Conservation (phyloP, 2,888 invertebrate genomes). For the Thecophora atra region DNA sequence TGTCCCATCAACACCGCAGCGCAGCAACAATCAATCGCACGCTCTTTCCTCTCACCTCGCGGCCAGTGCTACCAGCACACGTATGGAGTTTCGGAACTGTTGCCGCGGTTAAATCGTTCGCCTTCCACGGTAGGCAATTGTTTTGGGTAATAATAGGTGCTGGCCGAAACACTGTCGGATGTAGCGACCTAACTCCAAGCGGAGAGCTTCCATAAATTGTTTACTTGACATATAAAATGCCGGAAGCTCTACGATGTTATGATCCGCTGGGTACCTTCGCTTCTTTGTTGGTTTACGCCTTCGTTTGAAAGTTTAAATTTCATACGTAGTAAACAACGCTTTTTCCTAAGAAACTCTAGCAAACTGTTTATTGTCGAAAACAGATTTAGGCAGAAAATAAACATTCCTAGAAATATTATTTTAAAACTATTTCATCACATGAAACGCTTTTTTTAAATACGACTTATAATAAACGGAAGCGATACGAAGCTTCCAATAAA, state of each 20-base stretch:
- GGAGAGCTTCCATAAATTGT: slow-evolving; percentile 43
- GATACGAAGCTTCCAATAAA: too few relatives aligned
- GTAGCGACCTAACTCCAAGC: not conserved
- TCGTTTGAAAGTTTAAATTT: not conserved
- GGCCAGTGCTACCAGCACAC: not conserved
- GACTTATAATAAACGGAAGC: too few relatives aligned
- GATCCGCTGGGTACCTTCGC: slow-evolving; percentile 2
- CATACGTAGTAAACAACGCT: too few relatives aligned
- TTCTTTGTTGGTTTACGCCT: not conserved
- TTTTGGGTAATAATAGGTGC: slow-evolving; percentile 6
- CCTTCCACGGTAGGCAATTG: slow-evolving; percentile 15
- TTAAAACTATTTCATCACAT: too few relatives aligned
- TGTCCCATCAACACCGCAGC: not conserved
- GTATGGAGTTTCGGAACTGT: not conserved
- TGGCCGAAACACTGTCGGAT: not conserved
- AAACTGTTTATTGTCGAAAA: too few relatives aligned
- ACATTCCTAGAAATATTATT: too few relatives aligned
- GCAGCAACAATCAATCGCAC: not conserved
- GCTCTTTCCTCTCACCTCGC: not conserved
- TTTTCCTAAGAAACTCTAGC: too few relatives aligned
- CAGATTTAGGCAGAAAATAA: too few relatives aligned
- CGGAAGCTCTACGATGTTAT: slow-evolving; percentile 40
- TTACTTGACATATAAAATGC: slow-evolving; percentile 47
- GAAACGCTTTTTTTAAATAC: too few relatives aligned
- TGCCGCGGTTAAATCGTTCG: not conserved